Conservation (phyloP, 1,140 invertebrate species). For the Drosophila melanica region DNA sequence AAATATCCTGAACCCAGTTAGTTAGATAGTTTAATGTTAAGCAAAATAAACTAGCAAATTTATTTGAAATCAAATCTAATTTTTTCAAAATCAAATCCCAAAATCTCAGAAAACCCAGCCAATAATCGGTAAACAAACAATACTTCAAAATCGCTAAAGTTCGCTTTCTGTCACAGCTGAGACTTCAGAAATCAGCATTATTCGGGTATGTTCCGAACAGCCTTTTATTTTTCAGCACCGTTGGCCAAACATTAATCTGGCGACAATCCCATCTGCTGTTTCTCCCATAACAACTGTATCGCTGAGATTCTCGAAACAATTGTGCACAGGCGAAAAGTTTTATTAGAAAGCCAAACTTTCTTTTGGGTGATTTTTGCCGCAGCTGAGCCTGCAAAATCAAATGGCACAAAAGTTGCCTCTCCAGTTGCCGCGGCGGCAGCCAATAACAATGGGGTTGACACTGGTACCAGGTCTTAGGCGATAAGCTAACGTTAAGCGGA, state of each 20-base stretch:
- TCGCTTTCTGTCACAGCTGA: no score
- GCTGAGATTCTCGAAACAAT: slow-evolving; percentile 61
- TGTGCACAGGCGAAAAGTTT: slow-evolving; percentile 66
- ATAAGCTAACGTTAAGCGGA: slow-evolving; percentile 68
- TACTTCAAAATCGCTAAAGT: no score
- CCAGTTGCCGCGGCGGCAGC: slow-evolving; percentile 45
- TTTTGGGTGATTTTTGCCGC: slow-evolving; percentile 59
- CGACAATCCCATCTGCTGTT: slow-evolving; percentile 45
- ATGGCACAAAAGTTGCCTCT: slow-evolving; percentile 64
- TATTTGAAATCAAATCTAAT: no score
- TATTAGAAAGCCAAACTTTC: slow-evolving; percentile 77
- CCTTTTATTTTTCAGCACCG: no score
- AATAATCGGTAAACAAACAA: background rate
- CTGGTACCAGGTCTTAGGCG: slow-evolving; percentile 65
- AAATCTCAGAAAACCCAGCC: no score
- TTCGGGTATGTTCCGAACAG: no score
- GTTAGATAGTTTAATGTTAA: background rate
- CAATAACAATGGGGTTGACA: slow-evolving; percentile 56
- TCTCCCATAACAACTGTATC: slow-evolving; percentile 52
- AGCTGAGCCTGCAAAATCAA: slow-evolving; percentile 77
- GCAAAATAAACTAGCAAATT: no score
- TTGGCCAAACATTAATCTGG: slow-evolving; percentile 12
- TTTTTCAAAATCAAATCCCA: no score
- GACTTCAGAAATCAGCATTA: no score
- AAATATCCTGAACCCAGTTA: slow-evolving; percentile 53